These are phyloP conservation scores for Saxidomus purpurata DNA, from an alignment of 1,140 invertebrate genomes.

Conservation along the genomic window DNA sequence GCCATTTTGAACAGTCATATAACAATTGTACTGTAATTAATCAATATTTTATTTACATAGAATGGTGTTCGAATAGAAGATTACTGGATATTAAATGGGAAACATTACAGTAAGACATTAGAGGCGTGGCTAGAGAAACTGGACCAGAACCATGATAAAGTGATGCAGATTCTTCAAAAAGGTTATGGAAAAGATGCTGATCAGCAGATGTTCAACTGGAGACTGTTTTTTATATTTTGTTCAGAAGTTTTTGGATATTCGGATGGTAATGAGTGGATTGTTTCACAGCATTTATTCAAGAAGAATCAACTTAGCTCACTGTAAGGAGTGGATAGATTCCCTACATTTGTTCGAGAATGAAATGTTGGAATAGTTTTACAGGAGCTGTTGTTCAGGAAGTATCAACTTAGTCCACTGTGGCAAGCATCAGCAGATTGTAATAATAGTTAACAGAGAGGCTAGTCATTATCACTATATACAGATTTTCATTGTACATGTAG, in stretches of 20 bases:
- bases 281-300: conserved; percentile 79
- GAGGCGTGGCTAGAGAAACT: conserved; percentile 79
- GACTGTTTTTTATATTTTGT: conserved; percentile 83
- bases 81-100: conserved; percentile 81
- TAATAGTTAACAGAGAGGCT: no score
- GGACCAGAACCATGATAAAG: conserved; percentile 76
- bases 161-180: conserved; percentile 72
- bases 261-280: conserved; percentile 82
- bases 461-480: no score
- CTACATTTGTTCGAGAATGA: neutral
- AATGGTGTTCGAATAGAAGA: conserved; percentile 76
- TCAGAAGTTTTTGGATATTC: conserved; percentile 82
- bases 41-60: conserved; percentile 55
- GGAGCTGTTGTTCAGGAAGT: no score
- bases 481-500: no score
- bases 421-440: no score
- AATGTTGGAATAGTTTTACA: no score
- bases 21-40: no score
- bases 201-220: conserved; percentile 81
- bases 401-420: no score
- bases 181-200: conserved; percentile 77
- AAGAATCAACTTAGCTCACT: conserved; percentile 74
- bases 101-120: conserved; percentile 79
- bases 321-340: conserved; percentile 37
- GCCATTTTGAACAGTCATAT: no score